Conservation (phyloP, 2,113 vertebrate species). For the Prolemur simus region DNA sequence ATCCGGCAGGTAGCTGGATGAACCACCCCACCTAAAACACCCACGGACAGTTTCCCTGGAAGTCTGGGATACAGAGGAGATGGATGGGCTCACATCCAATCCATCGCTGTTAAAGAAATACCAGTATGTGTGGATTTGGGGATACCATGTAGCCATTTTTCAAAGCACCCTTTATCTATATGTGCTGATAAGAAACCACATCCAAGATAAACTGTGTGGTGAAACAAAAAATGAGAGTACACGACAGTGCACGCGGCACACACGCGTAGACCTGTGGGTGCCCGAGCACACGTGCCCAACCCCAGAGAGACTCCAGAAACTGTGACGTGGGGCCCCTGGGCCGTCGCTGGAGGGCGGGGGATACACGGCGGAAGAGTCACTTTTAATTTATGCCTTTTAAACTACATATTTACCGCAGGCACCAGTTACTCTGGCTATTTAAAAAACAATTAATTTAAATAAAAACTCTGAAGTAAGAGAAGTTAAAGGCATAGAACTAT, state of each 20-base stretch:
- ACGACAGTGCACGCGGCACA: neutral
- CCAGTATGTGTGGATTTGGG: neutral
- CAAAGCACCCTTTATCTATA: neutral
- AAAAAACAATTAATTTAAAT: neutral
- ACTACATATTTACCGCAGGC: neutral
- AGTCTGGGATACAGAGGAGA: neutral
- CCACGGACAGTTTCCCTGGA: neutral
- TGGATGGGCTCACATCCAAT: neutral
- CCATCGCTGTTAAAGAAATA: neutral
- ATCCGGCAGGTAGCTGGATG: neutral
- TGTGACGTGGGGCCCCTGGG: fast-evolving
- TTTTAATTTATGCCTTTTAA: neutral
- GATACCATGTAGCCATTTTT: neutral
- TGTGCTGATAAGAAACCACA: neutral
- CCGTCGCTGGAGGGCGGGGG: neutral
- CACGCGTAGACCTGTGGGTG: fast-evolving
- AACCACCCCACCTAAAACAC: neutral
- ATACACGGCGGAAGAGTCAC: neutral
- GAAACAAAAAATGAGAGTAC: neutral
- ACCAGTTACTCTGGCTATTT: neutral
- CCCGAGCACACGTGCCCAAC: fast-evolving
- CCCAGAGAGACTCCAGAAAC: neutral
- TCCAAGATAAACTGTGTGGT: neutral
- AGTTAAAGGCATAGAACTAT: neutral
- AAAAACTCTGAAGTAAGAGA: neutral